Conservation (phyloP, 2,113 vertebrate species). For the Pelodiscus sinensis region DNA sequence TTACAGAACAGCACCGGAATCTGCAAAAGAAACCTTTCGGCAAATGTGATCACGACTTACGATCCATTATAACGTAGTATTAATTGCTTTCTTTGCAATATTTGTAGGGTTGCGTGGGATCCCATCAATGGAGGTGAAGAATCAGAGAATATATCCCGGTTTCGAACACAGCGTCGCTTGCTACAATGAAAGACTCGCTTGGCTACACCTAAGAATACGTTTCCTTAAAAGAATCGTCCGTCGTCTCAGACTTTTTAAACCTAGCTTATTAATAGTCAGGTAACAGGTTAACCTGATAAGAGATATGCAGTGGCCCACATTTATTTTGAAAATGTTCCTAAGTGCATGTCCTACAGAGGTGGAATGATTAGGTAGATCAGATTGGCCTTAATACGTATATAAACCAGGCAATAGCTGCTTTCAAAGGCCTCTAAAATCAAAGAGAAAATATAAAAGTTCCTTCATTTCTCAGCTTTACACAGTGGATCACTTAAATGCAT, state of each 20-base stretch:
- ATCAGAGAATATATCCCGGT: not conserved
- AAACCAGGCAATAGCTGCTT: not conserved
- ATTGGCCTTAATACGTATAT: constrained; percentile 18
- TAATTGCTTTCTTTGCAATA: constrained; percentile 17
- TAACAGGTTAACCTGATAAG: not conserved
- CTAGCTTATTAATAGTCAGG: not conserved
- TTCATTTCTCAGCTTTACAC: constrained; percentile 58
- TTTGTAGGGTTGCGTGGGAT: not conserved
- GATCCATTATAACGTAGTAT: constrained; percentile 4
- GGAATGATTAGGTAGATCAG: not conserved
- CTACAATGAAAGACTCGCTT: not conserved
- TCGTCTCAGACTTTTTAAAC: not conserved
- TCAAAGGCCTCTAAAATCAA: constrained; percentile 26
- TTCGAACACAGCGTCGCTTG: not conserved
- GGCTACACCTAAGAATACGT: not conserved
- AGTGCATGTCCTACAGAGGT: not conserved
- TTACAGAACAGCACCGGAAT: not conserved
- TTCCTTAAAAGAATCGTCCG: not conserved
- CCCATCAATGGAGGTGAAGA: not conserved
- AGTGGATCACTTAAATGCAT: constrained; percentile 61
- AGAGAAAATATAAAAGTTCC: not conserved
- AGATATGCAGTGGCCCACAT: not conserved
- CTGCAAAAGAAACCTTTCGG: not conserved
- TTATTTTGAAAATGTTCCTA: constrained; percentile 24
- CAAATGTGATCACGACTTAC: not conserved